These are phyloP conservation scores for Cataglyphis altisquamis DNA, from an alignment of 2,888 invertebrate genomes.

Conservation along the genomic window DNA sequence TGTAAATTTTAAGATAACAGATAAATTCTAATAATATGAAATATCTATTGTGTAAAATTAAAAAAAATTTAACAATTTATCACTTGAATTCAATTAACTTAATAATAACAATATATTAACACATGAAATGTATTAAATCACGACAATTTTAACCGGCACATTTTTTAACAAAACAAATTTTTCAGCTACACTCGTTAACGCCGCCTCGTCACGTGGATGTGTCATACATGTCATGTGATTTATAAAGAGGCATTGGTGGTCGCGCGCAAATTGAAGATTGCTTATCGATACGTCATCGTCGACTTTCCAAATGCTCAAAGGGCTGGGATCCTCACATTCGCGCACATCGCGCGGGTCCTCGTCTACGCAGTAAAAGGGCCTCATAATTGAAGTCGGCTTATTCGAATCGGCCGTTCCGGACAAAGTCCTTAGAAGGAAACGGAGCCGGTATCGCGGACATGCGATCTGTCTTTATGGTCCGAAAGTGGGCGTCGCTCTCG, in stretches of 20 bases:
- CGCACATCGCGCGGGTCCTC: slow-evolving; percentile 23
- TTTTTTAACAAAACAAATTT: too few relatives aligned
- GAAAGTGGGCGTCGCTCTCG: slow-evolving; percentile 81
- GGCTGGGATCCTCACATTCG: neutral
- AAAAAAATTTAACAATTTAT: too few relatives aligned
- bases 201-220: slow-evolving; percentile 18
- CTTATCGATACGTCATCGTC: slow-evolving; percentile 25
- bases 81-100: too few relatives aligned
- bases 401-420: slow-evolving; percentile 72
- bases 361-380: slow-evolving; percentile 62
- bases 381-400: slow-evolving; percentile 74
- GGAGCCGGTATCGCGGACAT: slow-evolving; percentile 77
- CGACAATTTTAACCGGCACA: too few relatives aligned
- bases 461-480: slow-evolving; percentile 83
- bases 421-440: slow-evolving; percentile 79
- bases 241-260: neutral
- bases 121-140: too few relatives aligned
- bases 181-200: neutral
- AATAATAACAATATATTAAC: too few relatives aligned
- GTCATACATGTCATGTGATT: slow-evolving; percentile 6
- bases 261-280: slow-evolving; percentile 11
- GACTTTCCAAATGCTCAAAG: neutral
- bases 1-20: too few relatives aligned
- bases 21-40: too few relatives aligned
- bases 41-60: too few relatives aligned